Evolutionary conservation across 2,888 invertebrate genomes (phyloP), one percentile per base, ranked within the genome.

Genomic region (Calameuta pallipes): DNA sequence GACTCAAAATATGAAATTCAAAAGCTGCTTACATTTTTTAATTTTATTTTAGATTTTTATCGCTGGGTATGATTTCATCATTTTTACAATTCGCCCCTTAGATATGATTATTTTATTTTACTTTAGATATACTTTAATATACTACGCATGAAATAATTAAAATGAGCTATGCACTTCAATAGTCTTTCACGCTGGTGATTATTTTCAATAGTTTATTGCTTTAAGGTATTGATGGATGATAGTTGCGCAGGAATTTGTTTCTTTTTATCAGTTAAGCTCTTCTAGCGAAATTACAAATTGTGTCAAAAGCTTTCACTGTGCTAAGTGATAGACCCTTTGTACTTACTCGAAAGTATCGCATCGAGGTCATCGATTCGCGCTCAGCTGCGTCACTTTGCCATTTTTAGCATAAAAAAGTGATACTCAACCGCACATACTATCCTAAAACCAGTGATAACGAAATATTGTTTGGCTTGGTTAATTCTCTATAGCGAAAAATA

Each of bases 311-410:
- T 56, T 56, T 56, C 56, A 23, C 2, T 9, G 56, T 23, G 9
- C 56, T 56, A 23, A 56, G 23, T 56, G 56, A 56, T 23, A 23
- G 56, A 56, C 56, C 56, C 23, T 56, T 56, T 56, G 1, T 2
- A 23, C 9, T 56, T 56, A 56, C 23, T 56, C 1, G 23, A 71
- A 71, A 71, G 34, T 31, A 30, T 71, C 71, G 30, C 30, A 71
- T 71, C 71, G 71, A 71, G 71, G 30, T 30, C 71, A 71, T 71
- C 71, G 71, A 71, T 71, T 71, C 30, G 15, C 31, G 23, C 13
- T 31, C 23, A 31, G 30, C 11, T 71, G 12, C 71, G 71, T 71
- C 12, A 71, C 23, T 11, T 34, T 34, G 12, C 30, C 71, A 71
- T 30, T 71, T 71, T 71, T 71, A 71, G 30, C 71, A 56, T 23